Base-by-base conservation (phyloP, 2,888 invertebrate genomes). In the Trachelus stipa region DNA sequence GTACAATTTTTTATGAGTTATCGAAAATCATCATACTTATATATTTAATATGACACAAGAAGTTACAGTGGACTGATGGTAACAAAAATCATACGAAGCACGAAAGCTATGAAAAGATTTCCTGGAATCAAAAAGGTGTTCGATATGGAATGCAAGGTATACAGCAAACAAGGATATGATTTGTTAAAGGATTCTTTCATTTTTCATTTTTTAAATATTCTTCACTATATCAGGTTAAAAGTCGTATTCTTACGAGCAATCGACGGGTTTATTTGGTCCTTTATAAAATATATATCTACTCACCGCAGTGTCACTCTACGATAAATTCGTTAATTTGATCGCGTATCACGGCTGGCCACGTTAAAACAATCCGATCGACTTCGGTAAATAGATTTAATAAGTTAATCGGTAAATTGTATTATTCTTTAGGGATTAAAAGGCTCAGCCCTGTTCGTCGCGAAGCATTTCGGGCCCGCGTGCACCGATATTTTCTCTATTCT, bases 211-310 rank as follows among this genome's bases (percentile, higher is more conserved):
- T 9, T 9, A 9, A 56, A 40, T 82, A 79, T 80, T 78, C 78
- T 78, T 75, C 76, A 77, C 73, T 78, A 79, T 78, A 76, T n/a
- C 71, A 75, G 79, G 75, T 79, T 73, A 30, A 76, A 73, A 68
- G 73, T 77, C 78, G 75, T 56, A 56, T 56, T 56, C 56, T 56
- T 56, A 56, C 56, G 56, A 56, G 56, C 56, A 56, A 56, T 56
- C 56, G 23, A 56, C 56, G 9, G 9, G 23, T 9, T 23, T 56
- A 56, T 23, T 56, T 56, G 56, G 56, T 56, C 56, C 56, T 56
- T 56, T 56, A 56, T 56, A 56, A 56, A 56, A 56, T 56, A 56
- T 56, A 56, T 56, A 23, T 56, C 56, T 56, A 23, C 23, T 56
- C 56, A 56, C 56, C 23, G 56, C 56, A 56, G 56, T 56, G 23